phyloP scores from a whole-genome alignment of 1,140 invertebrate species.

The Muscidifurax raptorellus region DNA sequence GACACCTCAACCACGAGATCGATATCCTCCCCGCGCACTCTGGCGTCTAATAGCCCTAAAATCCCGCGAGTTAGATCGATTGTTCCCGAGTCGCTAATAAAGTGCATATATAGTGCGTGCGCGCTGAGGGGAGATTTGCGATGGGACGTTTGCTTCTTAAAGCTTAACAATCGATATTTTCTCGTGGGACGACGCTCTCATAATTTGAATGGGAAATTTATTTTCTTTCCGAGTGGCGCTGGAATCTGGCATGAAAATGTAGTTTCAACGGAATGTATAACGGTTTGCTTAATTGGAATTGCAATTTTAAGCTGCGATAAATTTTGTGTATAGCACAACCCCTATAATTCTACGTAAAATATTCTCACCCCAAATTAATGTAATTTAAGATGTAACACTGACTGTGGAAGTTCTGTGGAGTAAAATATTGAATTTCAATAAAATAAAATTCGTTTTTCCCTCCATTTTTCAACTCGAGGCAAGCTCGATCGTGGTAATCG shows the following conservation, averaged over 20 bases:
- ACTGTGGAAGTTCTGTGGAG: no score
- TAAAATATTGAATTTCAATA: no score
- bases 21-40: background rate
- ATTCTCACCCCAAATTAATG: no score
- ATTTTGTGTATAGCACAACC: background rate
- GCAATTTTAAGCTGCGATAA: background rate
- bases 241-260: background rate
- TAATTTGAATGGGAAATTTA: background rate
- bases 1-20: background rate
- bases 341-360: no score
- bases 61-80: slow-evolving; percentile 1
- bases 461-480: background rate
- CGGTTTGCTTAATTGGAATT: background rate
- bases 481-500: background rate
- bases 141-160: background rate
- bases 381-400: no score
- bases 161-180: background rate
- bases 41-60: background rate
- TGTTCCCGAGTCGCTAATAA: background rate
- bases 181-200: background rate
- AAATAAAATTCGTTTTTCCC: slow-evolving; percentile 6
- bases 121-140: background rate
- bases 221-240: background rate
- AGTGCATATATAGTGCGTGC: background rate
- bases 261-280: background rate